phyloP scores from a whole-genome alignment of 2,797 vertebrate species.

The Orientallactaga sibirica region DNA sequence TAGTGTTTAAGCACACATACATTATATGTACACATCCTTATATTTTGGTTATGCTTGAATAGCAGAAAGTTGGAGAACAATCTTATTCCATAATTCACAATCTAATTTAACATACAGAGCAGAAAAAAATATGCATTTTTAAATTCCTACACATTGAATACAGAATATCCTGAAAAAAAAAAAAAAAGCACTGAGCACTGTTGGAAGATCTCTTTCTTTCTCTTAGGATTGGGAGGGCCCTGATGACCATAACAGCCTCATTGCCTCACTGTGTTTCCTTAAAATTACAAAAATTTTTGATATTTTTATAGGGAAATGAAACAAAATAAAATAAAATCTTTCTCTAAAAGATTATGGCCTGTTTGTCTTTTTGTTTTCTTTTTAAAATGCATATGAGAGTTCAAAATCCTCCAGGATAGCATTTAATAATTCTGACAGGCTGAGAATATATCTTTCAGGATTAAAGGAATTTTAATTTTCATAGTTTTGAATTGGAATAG shows the following conservation, averaged over 20 bases:
- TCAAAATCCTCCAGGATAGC: constrained; percentile 50
- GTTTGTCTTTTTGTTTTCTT: neutral
- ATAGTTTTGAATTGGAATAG: constrained; percentile 45
- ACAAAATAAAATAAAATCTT: constrained; percentile 34
- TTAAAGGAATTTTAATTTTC: constrained; percentile 65
- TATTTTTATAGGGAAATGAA: constrained; percentile 51
- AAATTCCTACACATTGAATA: constrained; percentile 81
- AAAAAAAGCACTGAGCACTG: constrained; percentile 79
- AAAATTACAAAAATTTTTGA: constrained; percentile 58
- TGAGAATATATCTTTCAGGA: constrained; percentile 27
- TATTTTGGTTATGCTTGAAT: constrained; percentile 85
- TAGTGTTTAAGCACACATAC: constrained; percentile 82
- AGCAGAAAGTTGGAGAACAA: constrained; percentile 82
- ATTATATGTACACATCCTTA: constrained; percentile 83
- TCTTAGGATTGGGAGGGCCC: constrained; percentile 65
- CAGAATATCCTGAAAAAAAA: constrained; percentile 68
- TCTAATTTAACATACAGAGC: constrained; percentile 85
- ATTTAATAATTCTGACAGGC: constrained; percentile 18
- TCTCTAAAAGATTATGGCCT: constrained; percentile 67
- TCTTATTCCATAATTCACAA: constrained; percentile 83
- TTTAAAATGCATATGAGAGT: neutral
- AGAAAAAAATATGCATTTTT: constrained; percentile 69
- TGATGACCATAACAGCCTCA: constrained; percentile 64
- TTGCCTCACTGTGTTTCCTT: constrained; percentile 44
- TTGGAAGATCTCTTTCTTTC: constrained; percentile 58